Evolutionary conservation across 2,797 vertebrate genomes (phyloP).

Genomic region (Oceanodroma leucorhoa): DNA sequence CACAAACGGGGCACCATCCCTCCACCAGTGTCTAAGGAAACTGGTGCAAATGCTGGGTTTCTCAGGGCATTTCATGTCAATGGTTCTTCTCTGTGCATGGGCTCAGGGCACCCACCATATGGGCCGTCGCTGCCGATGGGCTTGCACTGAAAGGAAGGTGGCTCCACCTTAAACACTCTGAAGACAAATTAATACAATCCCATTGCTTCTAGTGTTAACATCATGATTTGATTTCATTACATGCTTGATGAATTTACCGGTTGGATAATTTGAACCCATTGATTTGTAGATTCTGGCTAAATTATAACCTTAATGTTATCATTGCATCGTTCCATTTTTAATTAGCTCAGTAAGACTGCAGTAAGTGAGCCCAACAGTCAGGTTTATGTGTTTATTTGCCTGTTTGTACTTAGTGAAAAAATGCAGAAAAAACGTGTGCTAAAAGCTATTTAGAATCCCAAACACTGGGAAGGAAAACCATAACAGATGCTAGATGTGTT

Average conservation of each 20-base stretch:
- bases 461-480: not conserved
- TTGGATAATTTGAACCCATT: conserved; percentile 1
- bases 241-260: not conserved
- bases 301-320: not conserved
- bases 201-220: not conserved
- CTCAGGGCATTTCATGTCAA: not conserved
- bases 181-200: not conserved
- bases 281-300: conserved; percentile 26
- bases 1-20: accelerated
- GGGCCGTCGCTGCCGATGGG: accelerated
- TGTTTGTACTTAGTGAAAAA: not conserved
- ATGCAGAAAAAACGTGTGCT: not conserved
- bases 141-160: not conserved
- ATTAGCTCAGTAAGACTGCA: not conserved
- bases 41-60: not conserved
- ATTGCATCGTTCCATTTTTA: not conserved
- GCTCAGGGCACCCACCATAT: accelerated
- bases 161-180: not conserved
- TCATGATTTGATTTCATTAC: not conserved
- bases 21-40: not conserved
- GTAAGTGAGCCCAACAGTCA: not conserved
- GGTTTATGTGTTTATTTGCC: not conserved
- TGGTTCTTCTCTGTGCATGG: not conserved
- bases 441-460: not conserved
- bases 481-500: not conserved